phyloP scores from a whole-genome alignment of 2,113 vertebrate genomes.

The Phaetusa simplex region DNA sequence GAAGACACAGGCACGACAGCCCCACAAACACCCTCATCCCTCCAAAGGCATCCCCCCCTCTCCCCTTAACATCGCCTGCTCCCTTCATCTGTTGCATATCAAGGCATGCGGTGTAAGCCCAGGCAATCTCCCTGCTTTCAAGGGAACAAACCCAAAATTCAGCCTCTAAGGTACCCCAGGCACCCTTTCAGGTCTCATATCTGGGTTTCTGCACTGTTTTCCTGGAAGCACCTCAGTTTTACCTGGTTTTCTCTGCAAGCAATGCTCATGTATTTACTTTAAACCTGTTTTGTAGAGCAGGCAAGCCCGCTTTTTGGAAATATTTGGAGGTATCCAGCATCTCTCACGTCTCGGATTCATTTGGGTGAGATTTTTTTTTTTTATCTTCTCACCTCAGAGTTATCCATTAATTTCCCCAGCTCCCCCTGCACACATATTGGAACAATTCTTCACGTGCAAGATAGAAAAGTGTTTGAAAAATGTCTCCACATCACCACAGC shows the following conservation, averaged over 20 bases:
- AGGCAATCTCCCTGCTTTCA: not conserved
- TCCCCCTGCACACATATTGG: not conserved
- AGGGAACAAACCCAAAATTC: not conserved
- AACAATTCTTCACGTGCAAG: not conserved
- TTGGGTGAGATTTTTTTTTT: not conserved
- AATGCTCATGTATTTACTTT: not conserved
- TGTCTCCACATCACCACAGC: not conserved
- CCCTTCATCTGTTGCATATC: not conserved
- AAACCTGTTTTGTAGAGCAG: not conserved
- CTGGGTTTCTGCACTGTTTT: not conserved
- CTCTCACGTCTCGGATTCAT: not conserved
- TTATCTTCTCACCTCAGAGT: not conserved
- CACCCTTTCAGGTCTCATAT: not conserved
- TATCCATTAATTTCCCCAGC: not conserved
- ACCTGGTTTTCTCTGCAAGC: not conserved
- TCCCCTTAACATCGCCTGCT: too few relatives aligned
- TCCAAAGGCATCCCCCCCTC: not conserved
- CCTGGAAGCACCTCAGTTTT: not conserved
- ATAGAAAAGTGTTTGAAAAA: not conserved
- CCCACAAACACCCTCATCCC: not conserved
- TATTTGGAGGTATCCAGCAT: too few relatives aligned
- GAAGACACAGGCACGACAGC: not conserved
- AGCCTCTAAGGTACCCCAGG: fast-evolving
- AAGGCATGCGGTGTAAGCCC: not conserved
- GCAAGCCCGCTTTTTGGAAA: not conserved